Conservation (phyloP, 2,888 invertebrate genomes). For the Xestobium rufovillosum region DNA sequence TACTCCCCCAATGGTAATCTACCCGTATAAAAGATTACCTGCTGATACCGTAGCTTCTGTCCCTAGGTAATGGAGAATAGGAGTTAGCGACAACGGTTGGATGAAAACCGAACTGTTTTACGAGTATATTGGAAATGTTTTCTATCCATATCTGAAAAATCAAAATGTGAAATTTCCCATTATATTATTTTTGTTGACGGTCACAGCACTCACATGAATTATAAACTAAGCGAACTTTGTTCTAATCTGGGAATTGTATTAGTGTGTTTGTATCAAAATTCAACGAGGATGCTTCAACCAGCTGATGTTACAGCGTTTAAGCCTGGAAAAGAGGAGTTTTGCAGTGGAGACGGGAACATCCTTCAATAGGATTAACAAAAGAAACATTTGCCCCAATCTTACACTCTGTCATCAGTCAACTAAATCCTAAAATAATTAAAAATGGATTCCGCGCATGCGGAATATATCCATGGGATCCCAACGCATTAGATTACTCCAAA, state of each 20-base stretch:
- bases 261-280: slow-evolving; percentile 24
- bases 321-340: slow-evolving; percentile 27
- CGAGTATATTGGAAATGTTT: slow-evolving; percentile 34
- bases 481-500: slow-evolving; percentile 11
- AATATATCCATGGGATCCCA: slow-evolving; percentile 9
- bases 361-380: slow-evolving; percentile 10
- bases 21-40: slow-evolving; percentile 34
- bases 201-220: slow-evolving; percentile 17
- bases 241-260: slow-evolving; percentile 19
- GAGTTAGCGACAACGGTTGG: slow-evolving; percentile 37
- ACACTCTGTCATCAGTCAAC: slow-evolving; percentile 3
- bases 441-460: slow-evolving; percentile 15
- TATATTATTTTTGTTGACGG: slow-evolving; percentile 37
- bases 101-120: slow-evolving; percentile 38
- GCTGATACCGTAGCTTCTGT: slow-evolving; percentile 29
- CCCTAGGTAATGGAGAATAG: slow-evolving; percentile 37
- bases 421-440: slow-evolving; percentile 6
- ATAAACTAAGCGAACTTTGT: slow-evolving; percentile 18
- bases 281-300: slow-evolving; percentile 27
- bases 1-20: slow-evolving; percentile 35
- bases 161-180: slow-evolving; percentile 29
- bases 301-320: slow-evolving; percentile 25
- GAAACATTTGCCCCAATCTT: slow-evolving; percentile 13
- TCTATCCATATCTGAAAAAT: slow-evolving; percentile 32
- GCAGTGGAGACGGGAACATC: slow-evolving; percentile 27